These are phyloP conservation scores for Bostrychus sinensis DNA, from an alignment of 2,113 vertebrate genomes.

Conservation along the genomic window DNA sequence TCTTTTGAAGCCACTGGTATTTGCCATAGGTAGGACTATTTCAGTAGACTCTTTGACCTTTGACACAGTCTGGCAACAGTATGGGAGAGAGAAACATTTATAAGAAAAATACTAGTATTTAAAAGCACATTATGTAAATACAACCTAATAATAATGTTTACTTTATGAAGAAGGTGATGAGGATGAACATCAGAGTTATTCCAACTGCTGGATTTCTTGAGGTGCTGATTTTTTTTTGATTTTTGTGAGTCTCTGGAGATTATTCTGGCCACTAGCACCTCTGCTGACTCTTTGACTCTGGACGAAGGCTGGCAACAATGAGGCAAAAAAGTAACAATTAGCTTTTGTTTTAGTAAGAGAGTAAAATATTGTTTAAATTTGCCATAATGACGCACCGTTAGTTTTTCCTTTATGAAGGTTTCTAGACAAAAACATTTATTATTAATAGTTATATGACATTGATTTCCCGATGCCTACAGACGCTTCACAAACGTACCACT, in stretches of 20 bases:
- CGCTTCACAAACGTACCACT: neutral
- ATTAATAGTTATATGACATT: neutral
- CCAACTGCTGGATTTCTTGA: neutral
- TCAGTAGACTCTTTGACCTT: constrained; percentile 63
- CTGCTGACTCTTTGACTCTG: neutral
- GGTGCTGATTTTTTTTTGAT: neutral
- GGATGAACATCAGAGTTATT: neutral
- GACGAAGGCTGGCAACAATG: neutral
- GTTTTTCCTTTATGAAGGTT: neutral
- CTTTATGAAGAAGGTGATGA: neutral
- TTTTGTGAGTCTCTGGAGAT: neutral
- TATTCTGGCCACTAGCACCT: neutral
- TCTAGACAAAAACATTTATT: neutral
- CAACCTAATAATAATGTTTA: neutral
- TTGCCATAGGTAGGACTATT: constrained; percentile 81
- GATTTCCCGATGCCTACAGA: neutral
- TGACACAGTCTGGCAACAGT: constrained; percentile 74
- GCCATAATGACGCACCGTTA: neutral
- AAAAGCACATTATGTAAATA: neutral
- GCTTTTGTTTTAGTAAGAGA: neutral
- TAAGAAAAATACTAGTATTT: neutral
- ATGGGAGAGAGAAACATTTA: constrained; percentile 23
- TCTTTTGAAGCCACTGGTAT: constrained; percentile 70
- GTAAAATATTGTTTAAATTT: neutral
- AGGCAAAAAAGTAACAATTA: neutral